phyloP scores from a whole-genome alignment of 2,113 vertebrate genomes.

The Archocentrus centrarchus region DNA sequence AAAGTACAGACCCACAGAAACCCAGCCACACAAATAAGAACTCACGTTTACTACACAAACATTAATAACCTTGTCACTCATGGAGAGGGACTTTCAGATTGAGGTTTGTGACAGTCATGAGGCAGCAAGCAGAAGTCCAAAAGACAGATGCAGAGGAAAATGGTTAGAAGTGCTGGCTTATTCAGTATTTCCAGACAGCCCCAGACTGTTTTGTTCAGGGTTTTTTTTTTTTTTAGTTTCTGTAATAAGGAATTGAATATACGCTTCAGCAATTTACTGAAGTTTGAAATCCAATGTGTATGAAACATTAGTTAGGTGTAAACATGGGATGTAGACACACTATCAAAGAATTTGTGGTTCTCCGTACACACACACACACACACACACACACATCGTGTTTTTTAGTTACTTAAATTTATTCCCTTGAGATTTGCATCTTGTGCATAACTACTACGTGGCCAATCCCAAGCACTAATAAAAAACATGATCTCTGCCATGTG shows the following conservation, averaged over 20 bases:
- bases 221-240: neutral
- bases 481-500: neutral
- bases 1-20: conserved; percentile 23
- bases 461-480: neutral
- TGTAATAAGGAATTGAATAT: conserved; percentile 15
- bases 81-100: conserved; percentile 39
- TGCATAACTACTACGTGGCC: neutral
- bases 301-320: conserved; percentile 17
- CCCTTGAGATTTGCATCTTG: neutral
- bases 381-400: neutral
- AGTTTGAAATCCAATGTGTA: conserved; percentile 13
- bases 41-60: conserved; percentile 28
- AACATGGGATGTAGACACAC: neutral
- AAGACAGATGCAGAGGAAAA: conserved; percentile 27
- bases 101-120: conserved; percentile 24
- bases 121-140: conserved; percentile 24
- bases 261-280: conserved; percentile 14
- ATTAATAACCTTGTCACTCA: conserved; percentile 59
- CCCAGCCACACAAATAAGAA: conserved; percentile 12
- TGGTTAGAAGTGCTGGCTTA: conserved; percentile 18
- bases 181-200: conserved; percentile 29
- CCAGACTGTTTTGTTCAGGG: neutral
- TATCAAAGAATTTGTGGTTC: neutral
- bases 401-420: neutral
- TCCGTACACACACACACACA: neutral